Evolutionary conservation across 2,113 vertebrate genomes (phyloP).

Genomic region (Cebidichthys violaceus): DNA sequence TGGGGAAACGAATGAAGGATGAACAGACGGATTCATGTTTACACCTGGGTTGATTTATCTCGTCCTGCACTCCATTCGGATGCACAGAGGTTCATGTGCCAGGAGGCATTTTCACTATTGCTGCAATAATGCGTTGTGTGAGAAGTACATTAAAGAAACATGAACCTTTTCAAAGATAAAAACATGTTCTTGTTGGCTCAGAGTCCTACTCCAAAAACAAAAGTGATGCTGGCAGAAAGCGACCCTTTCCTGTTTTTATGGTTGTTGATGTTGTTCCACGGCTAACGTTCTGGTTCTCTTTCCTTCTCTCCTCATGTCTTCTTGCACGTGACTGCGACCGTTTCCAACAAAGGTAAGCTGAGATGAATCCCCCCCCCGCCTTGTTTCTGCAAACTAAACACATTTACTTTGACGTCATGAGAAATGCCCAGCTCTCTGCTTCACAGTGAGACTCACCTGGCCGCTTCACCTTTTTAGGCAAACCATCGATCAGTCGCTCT

Average conservation of each 20-base stretch:
- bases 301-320: constrained; percentile 60
- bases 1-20: constrained; percentile 25
- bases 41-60: constrained; percentile 65
- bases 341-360: constrained; percentile 66
- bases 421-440: neutral
- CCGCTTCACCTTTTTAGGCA: constrained; percentile 12
- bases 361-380: neutral
- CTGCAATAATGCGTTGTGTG: constrained; percentile 12
- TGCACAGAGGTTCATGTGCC: constrained; percentile 31
- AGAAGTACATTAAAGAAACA: constrained; percentile 41
- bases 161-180: constrained; percentile 8
- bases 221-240: constrained; percentile 20
- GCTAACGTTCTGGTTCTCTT: constrained; percentile 51
- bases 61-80: constrained; percentile 19
- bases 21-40: constrained; percentile 59
- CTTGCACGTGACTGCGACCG: constrained; percentile 21
- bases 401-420: constrained; percentile 22
- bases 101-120: constrained; percentile 36
- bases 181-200: constrained; percentile 34
- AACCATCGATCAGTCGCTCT: constrained; percentile 7
- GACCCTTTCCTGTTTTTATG: constrained; percentile 18
- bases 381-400: constrained; percentile 14
- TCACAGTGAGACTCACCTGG: neutral
- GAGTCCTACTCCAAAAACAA: neutral
- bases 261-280: constrained; percentile 22